These are phyloP conservation scores for Steinernema khuongi DNA, from an alignment of 1,140 invertebrate species.

Conservation along the genomic window DNA sequence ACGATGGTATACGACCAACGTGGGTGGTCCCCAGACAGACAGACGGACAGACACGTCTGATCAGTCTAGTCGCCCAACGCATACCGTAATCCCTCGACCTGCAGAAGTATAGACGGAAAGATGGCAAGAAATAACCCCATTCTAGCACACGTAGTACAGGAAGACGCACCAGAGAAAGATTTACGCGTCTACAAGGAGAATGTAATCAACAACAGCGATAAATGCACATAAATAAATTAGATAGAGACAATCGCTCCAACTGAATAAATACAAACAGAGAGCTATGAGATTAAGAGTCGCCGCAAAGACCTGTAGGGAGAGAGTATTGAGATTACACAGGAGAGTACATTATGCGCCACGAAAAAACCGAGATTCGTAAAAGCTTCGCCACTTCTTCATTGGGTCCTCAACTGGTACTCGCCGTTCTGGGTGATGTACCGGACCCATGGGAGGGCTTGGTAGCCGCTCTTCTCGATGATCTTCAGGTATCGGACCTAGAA, in stretches of 20 bases:
- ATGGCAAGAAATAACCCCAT: too few relatives aligned
- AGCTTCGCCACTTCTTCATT: constrained; percentile 6
- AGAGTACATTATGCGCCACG: neutral
- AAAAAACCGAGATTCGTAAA: neutral
- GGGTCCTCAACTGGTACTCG: constrained; percentile 87
- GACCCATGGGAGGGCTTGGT: constrained; percentile 97
- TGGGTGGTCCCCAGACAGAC: too few relatives aligned
- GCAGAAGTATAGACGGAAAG: too few relatives aligned
- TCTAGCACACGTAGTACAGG: too few relatives aligned
- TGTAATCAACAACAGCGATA: too few relatives aligned
- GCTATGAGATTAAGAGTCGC: neutral
- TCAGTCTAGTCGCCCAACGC: too few relatives aligned
- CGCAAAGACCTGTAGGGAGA: constrained; percentile 16
- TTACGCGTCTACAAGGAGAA: too few relatives aligned
- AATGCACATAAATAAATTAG: too few relatives aligned
- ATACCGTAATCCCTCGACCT: too few relatives aligned
- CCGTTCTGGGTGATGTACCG: constrained; percentile 94
- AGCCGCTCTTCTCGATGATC: constrained; percentile 99
- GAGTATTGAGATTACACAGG: neutral
- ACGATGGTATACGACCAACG: too few relatives aligned
- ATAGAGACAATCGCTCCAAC: constrained; percentile 18
- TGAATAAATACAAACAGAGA: constrained; percentile 21
- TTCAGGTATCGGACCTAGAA: constrained; percentile 81
- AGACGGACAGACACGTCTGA: too few relatives aligned
- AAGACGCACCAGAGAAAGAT: too few relatives aligned